phyloP scores from a whole-genome alignment of 2,888 invertebrate genomes.

The Metallyticus violacea region DNA sequence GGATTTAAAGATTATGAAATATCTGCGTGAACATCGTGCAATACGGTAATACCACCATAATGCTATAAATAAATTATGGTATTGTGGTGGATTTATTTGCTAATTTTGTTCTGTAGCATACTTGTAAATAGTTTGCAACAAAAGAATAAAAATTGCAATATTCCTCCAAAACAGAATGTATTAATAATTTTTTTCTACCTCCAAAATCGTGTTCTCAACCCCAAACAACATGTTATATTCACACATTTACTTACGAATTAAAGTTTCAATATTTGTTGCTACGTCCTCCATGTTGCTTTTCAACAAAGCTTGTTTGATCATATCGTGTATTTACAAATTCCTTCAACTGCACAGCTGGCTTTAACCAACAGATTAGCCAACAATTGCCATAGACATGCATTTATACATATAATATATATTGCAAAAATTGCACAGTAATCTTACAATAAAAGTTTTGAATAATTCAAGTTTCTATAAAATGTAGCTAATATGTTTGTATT shows the following conservation, averaged over 20 bases:
- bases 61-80: not conserved
- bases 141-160: not conserved
- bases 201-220: too few species aligned
- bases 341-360: not conserved
- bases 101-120: not conserved
- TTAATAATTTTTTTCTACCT: too few species aligned
- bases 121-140: not conserved
- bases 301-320: not conserved
- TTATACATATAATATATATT: too few species aligned
- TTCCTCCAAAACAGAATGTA: not conserved
- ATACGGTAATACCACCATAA: not conserved
- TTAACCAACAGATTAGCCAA: not conserved
- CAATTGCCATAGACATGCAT: not conserved
- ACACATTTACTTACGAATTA: conserved; percentile 58
- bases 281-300: conserved; percentile 57
- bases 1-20: not conserved
- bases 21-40: not conserved
- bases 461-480: too few species aligned
- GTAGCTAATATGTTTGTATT: too few species aligned
- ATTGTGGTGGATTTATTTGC: not conserved
- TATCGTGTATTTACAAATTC: not conserved
- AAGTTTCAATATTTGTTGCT: conserved; percentile 67
- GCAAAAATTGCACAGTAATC: too few species aligned
- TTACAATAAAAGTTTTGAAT: too few species aligned
- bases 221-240: not conserved